Conservation (phyloP, 2,113 vertebrate species). For the Myotis brandtii region DNA sequence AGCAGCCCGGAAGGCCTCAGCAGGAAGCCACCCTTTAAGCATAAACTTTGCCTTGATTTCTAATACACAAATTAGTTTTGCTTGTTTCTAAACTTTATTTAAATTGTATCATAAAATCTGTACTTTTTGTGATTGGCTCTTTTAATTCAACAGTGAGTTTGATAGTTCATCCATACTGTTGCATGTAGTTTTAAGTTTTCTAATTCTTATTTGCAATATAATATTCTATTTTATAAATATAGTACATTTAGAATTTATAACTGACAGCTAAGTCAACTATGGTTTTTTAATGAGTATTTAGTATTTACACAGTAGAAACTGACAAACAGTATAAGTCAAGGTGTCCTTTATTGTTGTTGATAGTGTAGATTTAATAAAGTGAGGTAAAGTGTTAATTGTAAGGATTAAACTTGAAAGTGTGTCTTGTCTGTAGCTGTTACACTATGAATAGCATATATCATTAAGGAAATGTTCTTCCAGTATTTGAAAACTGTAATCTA, state of each 20-base stretch:
- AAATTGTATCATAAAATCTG: neutral
- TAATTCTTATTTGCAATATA: neutral
- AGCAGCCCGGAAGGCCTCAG: neutral
- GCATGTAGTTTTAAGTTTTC: neutral
- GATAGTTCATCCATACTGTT: neutral
- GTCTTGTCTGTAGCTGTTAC: neutral
- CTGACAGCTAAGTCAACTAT: neutral
- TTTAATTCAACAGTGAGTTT: neutral
- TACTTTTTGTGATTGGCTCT: neutral
- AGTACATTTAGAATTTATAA: neutral
- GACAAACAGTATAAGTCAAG: neutral
- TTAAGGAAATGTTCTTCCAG: neutral
- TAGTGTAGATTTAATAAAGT: constrained; percentile 8
- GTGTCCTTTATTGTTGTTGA: neutral
- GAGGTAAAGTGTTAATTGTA: neutral
- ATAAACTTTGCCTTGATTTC: constrained; percentile 23
- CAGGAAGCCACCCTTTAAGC: neutral
- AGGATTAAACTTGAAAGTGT: neutral
- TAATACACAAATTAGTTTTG: neutral
- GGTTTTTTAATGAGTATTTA: neutral
- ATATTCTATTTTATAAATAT: neutral
- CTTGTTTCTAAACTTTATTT: constrained; percentile 5
- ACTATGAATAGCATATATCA: neutral
- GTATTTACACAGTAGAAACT: neutral
- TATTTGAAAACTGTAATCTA: neutral